Conservation (phyloP, 1,140 invertebrate species). For the Brachionus paranguensis region DNA sequence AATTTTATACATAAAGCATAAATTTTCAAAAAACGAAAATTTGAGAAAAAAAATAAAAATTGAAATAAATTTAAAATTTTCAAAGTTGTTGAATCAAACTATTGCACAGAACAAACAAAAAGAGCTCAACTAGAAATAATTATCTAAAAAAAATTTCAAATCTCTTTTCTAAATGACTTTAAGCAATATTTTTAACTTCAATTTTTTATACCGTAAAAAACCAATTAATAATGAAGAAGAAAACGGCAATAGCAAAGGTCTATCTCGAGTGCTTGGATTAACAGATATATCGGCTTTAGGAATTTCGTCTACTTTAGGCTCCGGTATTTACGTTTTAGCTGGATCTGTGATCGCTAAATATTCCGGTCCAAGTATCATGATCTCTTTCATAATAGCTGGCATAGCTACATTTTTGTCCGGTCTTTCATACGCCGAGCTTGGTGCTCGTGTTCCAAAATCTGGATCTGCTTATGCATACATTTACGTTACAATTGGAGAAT, state of each 20-base stretch:
- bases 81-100: too few species aligned
- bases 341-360: constrained; percentile 60
- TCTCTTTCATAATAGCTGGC: constrained; percentile 81
- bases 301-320: constrained; percentile 60
- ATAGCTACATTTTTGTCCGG: constrained; percentile 76
- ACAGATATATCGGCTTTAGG: constrained; percentile 47
- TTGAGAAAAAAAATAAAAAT: neutral
- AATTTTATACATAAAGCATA: neutral
- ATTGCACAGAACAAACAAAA: neutral
- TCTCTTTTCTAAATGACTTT: neutral
- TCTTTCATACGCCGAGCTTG: constrained; percentile 87
- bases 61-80: too few species aligned
- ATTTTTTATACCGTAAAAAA: constrained; percentile 29
- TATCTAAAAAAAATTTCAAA: neutral
- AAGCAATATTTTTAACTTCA: neutral
- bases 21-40: neutral
- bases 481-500: constrained; percentile 67
- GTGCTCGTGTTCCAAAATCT: constrained; percentile 76
- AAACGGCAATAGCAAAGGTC: neutral
- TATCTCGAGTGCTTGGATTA: neutral
- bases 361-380: constrained; percentile 78
- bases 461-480: constrained; percentile 69
- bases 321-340: constrained; percentile 60
- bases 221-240: neutral
- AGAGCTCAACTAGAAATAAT: neutral